Evolutionary conservation across 2,113 vertebrate species (phyloP).

Genomic region (Kryptolebias marmoratus): DNA sequence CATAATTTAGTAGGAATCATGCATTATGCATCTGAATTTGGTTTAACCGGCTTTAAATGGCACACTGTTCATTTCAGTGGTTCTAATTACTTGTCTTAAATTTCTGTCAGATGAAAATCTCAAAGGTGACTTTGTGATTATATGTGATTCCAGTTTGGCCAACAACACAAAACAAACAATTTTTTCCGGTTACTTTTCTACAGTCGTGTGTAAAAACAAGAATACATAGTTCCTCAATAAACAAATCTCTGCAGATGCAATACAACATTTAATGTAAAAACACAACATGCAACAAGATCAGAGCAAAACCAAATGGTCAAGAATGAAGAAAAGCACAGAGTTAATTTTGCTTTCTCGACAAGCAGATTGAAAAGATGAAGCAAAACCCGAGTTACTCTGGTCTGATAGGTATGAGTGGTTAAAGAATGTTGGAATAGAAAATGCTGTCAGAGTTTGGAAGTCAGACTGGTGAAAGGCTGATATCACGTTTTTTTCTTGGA

Average conservation of each 20-base stretch:
- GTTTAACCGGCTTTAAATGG: constrained; percentile 58
- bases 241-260: background rate
- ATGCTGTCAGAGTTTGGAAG: background rate
- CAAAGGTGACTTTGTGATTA: constrained; percentile 2
- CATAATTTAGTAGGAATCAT: constrained; percentile 70
- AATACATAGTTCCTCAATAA: too few relatives aligned
- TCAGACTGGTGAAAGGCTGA: constrained; percentile 27
- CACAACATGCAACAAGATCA: background rate
- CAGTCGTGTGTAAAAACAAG: background rate
- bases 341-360: constrained; percentile 52
- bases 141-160: background rate
- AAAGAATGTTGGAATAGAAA: constrained; percentile 14
- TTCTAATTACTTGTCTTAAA: constrained; percentile 11
- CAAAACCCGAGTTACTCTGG: constrained; percentile 53
- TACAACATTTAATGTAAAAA: background rate
- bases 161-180: too few relatives aligned
- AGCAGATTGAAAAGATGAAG: constrained; percentile 63
- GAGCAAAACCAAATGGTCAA: background rate
- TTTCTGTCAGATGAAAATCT: constrained; percentile 7
- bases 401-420: constrained; percentile 62
- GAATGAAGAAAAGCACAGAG: background rate
- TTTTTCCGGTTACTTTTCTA: background rate
- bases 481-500: constrained; percentile 27
- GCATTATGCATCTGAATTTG: constrained; percentile 67
- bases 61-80: constrained; percentile 30